A percentile compares a stretch with the other conserved stretches of the same genome.
phyloP scores from a whole-genome alignment of 2,113 vertebrate genomes.

The Engystomops pustulosus region DNA sequence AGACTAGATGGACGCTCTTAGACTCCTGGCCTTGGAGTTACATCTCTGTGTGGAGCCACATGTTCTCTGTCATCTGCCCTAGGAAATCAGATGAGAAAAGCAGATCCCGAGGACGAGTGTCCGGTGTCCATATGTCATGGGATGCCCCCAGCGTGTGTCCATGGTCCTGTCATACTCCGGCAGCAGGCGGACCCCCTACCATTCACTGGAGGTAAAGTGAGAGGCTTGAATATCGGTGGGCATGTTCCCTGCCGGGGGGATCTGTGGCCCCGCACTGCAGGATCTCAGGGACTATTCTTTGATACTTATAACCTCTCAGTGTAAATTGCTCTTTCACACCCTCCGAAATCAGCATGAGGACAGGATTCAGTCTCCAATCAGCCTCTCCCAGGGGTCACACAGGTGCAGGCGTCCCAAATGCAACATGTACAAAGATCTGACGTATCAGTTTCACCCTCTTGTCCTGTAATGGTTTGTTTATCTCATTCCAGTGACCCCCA shows the following conservation, averaged over 20 bases:
- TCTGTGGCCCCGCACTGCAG: background rate
- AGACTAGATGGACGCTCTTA: too few relatives aligned
- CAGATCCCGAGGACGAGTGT: background rate
- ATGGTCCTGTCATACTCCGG: slow-evolving; percentile 24
- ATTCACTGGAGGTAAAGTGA: slow-evolving; percentile 26
- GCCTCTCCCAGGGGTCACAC: slow-evolving; percentile 38
- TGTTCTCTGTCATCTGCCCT: background rate
- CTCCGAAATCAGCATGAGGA: slow-evolving; percentile 24
- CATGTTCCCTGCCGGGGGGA: background rate
- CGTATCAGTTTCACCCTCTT: slow-evolving; percentile 50
- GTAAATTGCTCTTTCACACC: slow-evolving; percentile 1
- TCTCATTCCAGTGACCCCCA: background rate
- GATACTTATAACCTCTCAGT: background rate
- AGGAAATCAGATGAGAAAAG: background rate
- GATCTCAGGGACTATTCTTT: background rate
- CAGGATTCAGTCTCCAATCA: slow-evolving; percentile 16
- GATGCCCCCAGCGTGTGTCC: slow-evolving; percentile 29
- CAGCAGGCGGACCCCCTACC: background rate
- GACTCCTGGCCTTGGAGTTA: too few relatives aligned
- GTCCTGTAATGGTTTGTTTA: slow-evolving; percentile 38
- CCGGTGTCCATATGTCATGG: background rate
- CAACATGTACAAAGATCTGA: slow-evolving; percentile 48
- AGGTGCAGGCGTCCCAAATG: slow-evolving; percentile 27
- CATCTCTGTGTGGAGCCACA: background rate
- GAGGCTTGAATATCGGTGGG: background rate